These are phyloP conservation scores for Paedocypris sp. DNA, from an alignment of 2,113 vertebrate species.

Conservation along the genomic window DNA sequence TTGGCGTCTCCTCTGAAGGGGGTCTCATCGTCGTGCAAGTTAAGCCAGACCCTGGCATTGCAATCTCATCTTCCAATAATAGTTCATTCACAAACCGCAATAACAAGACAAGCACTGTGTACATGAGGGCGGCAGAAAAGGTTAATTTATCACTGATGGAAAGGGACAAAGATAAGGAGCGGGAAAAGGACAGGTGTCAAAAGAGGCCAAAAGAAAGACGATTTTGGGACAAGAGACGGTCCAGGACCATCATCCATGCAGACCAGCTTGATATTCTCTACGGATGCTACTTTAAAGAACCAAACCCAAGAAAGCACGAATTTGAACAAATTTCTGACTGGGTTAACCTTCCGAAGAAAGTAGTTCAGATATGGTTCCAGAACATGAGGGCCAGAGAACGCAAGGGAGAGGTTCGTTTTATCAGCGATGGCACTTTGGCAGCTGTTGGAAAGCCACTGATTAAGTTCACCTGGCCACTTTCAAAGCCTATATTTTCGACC, in stretches of 20 bases:
- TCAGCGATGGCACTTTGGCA: slow-evolving; percentile 63
- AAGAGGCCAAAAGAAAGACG: slow-evolving; percentile 55
- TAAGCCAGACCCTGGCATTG: slow-evolving; percentile 51
- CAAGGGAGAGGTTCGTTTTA: slow-evolving; percentile 78
- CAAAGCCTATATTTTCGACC: slow-evolving; percentile 58
- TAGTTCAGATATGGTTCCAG: slow-evolving; percentile 92
- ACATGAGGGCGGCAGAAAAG: slow-evolving; percentile 52
- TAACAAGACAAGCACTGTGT: slow-evolving; percentile 51
- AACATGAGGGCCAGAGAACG: slow-evolving; percentile 83
- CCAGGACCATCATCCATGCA: slow-evolving; percentile 79
- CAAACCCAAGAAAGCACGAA: slow-evolving; percentile 81
- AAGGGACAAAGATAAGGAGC: slow-evolving; percentile 48
- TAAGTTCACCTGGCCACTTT: slow-evolving; percentile 63
- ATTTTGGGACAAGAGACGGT: slow-evolving; percentile 66
- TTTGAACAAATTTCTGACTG: slow-evolving; percentile 84
- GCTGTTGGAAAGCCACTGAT: slow-evolving; percentile 66
- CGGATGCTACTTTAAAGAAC: slow-evolving; percentile 84
- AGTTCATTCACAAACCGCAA: slow-evolving; percentile 46
- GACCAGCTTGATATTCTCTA: slow-evolving; percentile 84
- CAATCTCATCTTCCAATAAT: slow-evolving; percentile 43
- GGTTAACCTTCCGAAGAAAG: slow-evolving; percentile 83
- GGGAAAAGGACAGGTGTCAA: slow-evolving; percentile 42
- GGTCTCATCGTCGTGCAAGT: slow-evolving; percentile 63
- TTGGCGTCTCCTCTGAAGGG: slow-evolving; percentile 36
- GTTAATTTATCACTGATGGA: slow-evolving; percentile 44